These are phyloP conservation scores for Acomys russatus DNA, from an alignment of 2,797 vertebrate genomes.

Conservation along the genomic window DNA sequence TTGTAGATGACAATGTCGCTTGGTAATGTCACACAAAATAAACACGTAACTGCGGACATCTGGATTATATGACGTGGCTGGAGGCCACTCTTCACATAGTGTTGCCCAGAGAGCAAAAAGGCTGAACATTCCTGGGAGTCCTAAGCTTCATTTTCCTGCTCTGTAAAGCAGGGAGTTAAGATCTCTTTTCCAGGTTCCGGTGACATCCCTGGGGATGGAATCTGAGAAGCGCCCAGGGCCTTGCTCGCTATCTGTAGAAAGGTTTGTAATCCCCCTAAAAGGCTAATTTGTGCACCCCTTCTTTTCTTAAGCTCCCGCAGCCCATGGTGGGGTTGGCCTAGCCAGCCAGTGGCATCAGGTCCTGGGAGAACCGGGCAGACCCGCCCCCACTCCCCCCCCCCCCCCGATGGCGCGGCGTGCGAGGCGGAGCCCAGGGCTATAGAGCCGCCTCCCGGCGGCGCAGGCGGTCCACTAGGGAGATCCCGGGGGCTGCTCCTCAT, in stretches of 20 bases:
- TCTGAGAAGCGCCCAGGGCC: neutral
- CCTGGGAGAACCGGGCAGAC: fast-evolving
- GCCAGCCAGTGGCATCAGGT: neutral
- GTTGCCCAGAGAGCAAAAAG: neutral
- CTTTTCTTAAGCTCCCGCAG: neutral
- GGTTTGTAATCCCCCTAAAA: neutral
- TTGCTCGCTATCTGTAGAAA: neutral
- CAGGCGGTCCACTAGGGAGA: neutral
- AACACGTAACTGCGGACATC: neutral
- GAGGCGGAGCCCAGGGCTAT: conserved; percentile 48
- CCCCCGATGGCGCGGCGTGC: neutral
- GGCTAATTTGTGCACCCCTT: fast-evolving
- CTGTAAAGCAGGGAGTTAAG: neutral
- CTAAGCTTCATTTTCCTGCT: neutral
- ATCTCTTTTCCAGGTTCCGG: neutral
- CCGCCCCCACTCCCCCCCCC: neutral
- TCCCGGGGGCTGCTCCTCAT: fast-evolving
- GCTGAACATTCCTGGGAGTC: neutral
- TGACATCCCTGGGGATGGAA: neutral
- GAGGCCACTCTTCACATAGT: neutral
- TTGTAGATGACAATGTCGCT: neutral
- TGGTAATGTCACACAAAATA: neutral
- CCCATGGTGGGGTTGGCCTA: fast-evolving
- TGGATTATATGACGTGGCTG: neutral
- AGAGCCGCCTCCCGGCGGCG: neutral